Evolutionary conservation across 35 echinoderm and acorn worm genomes (phyloP).

Genomic region (Heliocidaris erythrogramma): DNA sequence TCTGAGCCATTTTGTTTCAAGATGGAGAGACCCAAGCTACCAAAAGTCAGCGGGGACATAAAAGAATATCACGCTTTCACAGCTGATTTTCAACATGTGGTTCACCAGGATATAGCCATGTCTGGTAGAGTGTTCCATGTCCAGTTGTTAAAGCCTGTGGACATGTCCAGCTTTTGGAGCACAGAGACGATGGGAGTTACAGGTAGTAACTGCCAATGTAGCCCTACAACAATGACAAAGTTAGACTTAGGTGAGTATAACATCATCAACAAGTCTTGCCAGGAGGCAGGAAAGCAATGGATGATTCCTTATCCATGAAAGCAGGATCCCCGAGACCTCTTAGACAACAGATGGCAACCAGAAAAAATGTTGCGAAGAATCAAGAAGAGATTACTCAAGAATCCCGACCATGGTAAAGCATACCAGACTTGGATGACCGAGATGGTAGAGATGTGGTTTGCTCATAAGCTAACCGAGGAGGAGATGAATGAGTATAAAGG

Average conservation of each 20-base stretch:
- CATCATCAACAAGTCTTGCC: constrained; percentile 55
- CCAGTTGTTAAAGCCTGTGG: too few species aligned
- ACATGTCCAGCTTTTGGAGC: constrained; percentile 57
- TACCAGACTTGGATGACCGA: constrained; percentile 53
- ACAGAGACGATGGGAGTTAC: constrained; percentile 65
- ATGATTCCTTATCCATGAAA: constrained; percentile 55
- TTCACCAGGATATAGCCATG: too few species aligned
- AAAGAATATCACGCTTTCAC: constrained; percentile 60
- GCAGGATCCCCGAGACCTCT: constrained; percentile 26
- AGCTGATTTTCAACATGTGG: constrained; percentile 56
- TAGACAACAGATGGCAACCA: constrained; percentile 49
- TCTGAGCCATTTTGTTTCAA: constrained; percentile 24
- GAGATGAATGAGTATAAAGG: constrained; percentile 41
- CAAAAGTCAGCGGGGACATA: constrained; percentile 62
- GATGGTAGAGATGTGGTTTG: constrained; percentile 61
- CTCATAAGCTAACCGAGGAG: constrained; percentile 43
- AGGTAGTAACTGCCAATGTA: constrained; percentile 43
- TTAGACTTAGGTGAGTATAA: constrained; percentile 5
- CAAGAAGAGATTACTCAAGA: constrained; percentile 44
- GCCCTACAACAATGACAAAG: constrained; percentile 41
- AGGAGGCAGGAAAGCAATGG: constrained; percentile 48
- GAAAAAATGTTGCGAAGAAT: constrained; percentile 49
- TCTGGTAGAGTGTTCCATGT: too few species aligned
- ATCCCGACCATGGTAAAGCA: constrained; percentile 46
- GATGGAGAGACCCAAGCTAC: constrained; percentile 52